These are phyloP conservation scores for Habroteleia sp. DNA, from an alignment of 2,888 invertebrate genomes.

Conservation along the genomic window DNA sequence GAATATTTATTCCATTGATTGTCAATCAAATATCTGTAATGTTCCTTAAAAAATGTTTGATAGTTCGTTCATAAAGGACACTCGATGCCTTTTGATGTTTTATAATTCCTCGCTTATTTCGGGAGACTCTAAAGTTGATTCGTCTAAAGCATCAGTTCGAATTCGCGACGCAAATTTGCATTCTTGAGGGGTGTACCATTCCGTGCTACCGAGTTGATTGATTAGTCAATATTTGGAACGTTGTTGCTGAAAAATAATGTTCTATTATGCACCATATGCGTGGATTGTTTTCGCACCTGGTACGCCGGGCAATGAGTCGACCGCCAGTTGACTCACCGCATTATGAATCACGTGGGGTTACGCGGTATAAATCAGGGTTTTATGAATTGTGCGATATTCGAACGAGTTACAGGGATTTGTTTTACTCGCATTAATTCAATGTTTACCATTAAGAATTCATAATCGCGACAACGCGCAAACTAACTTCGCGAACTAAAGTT, in stretches of 20 bases:
- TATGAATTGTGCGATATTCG: conserved; percentile 3
- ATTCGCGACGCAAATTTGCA: conserved; percentile 2
- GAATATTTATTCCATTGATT: too few relatives aligned
- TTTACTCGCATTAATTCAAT: conserved; percentile 30
- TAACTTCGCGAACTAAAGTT: conserved; percentile 11
- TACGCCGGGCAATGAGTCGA: conserved; percentile 31
- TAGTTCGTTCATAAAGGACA: too few relatives aligned
- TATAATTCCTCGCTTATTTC: too few relatives aligned
- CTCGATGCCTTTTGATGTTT: too few relatives aligned
- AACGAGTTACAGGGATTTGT: conserved; percentile 6
- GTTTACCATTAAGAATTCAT: conserved; percentile 18
- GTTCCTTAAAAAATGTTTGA: too few relatives aligned
- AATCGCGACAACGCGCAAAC: conserved; percentile 10
- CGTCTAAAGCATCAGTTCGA: neutral
- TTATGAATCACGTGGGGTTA: conserved; percentile 46
- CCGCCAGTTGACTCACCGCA: conserved; percentile 51
- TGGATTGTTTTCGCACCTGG: conserved; percentile 58
- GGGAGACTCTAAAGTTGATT: too few relatives aligned
- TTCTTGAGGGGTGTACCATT: neutral
- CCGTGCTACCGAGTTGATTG: conserved; percentile 32
- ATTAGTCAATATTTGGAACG: conserved; percentile 34
- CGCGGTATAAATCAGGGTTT: conserved; percentile 3
- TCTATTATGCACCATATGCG: conserved; percentile 56
- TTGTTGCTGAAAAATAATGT: conserved; percentile 45
- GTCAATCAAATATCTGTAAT: too few relatives aligned